phyloP scores from a whole-genome alignment of 2,888 invertebrate genomes.

The Mimumesa dahlbomi region DNA sequence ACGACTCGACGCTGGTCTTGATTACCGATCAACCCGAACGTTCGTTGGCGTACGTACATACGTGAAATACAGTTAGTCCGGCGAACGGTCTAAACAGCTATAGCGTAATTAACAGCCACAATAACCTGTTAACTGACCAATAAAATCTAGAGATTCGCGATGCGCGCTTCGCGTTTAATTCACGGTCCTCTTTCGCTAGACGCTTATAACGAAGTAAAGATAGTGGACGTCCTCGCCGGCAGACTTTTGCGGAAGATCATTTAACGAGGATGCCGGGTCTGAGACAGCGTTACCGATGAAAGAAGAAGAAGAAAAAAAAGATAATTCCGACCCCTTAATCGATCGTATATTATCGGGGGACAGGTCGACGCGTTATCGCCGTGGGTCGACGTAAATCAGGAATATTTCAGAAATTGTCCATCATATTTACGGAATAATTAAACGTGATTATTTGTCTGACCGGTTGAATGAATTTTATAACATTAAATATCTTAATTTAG shows the following conservation, averaged over 20 bases:
- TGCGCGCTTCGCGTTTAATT: slow-evolving; percentile 13
- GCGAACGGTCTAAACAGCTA: slow-evolving; percentile 6
- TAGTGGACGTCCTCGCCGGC: slow-evolving; percentile 14
- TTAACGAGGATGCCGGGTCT: slow-evolving; percentile 22
- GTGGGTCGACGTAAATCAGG: slow-evolving; percentile 56
- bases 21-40: no score
- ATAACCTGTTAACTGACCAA: slow-evolving; percentile 27
- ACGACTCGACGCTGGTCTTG: no score
- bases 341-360: slow-evolving; percentile 57
- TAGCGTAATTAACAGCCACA: slow-evolving; percentile 33
- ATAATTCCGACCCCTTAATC: slow-evolving; percentile 41
- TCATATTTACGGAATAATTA: no score
- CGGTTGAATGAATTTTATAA: no score
- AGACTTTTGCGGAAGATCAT: slow-evolving; percentile 13
- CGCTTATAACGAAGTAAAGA: slow-evolving; percentile 19
- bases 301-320: slow-evolving; percentile 13
- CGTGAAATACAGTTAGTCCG: slow-evolving; percentile 21
- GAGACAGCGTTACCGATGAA: slow-evolving; percentile 6
- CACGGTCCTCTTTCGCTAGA: slow-evolving; percentile 12
- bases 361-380: slow-evolving; percentile 50
- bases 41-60: background rate
- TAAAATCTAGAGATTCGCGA: slow-evolving; percentile 19
- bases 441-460: no score
- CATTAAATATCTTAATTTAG: no score
- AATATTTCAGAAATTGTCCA: slow-evolving; percentile 57